phyloP scores from a whole-genome alignment of 2,888 invertebrate species.

The Carterocephalus palaemon region DNA sequence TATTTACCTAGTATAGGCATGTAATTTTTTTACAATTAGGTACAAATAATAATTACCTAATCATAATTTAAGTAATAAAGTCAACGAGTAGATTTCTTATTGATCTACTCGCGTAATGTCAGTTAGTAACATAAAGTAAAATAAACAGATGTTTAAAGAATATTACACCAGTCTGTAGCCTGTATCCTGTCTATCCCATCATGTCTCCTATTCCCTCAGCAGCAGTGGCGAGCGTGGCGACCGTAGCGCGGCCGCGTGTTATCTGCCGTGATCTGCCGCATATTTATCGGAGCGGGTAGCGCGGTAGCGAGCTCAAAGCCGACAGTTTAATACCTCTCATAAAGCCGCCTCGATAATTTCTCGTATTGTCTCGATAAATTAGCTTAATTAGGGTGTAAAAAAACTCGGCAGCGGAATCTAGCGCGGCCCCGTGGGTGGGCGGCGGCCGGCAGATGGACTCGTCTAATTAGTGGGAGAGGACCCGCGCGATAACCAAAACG shows the following conservation, averaged over 20 bases:
- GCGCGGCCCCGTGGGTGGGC: slow-evolving; percentile 68
- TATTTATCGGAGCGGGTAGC: slow-evolving; percentile 74
- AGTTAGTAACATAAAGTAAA: no score
- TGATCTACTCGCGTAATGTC: no score
- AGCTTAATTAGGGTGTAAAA: slow-evolving; percentile 77
- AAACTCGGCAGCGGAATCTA: slow-evolving; percentile 68
- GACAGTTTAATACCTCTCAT: slow-evolving; percentile 70
- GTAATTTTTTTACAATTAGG: no score
- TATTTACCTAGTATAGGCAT: no score
- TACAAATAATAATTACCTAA: no score
- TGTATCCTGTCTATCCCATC: no score
- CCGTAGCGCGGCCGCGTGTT: slow-evolving; percentile 36
- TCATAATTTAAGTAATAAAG: no score
- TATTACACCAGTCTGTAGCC: no score
- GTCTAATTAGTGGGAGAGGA: slow-evolving; percentile 37
- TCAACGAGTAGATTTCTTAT: no score
- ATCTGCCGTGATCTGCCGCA: slow-evolving; percentile 64
- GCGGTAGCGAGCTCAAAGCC: slow-evolving; percentile 68
- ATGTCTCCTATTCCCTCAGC: no score
- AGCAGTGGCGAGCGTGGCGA: no score
- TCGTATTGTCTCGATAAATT: slow-evolving; percentile 76
- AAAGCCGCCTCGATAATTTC: slow-evolving; percentile 72
- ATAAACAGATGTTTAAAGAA: no score
- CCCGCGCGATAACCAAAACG: slow-evolving; percentile 6
- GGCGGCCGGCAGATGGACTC: slow-evolving; percentile 31